Evolutionary conservation across 2,113 vertebrate species (phyloP).

Genomic region (Phaetusa simplex): DNA sequence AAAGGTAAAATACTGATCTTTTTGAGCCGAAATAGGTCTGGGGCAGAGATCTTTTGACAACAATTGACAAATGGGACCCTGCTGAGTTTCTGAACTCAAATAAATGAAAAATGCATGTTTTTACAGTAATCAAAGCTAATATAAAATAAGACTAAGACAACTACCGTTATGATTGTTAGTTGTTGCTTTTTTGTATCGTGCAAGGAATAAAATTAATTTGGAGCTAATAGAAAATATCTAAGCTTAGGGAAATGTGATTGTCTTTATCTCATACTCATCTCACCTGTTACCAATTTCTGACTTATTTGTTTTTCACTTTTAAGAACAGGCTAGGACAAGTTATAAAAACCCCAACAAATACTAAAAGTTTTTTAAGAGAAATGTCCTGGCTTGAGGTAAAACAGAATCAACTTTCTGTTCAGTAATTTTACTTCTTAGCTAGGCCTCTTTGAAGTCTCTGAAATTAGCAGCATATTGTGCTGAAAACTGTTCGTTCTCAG

Average conservation of each 20-base stretch:
- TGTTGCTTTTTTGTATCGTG: not conserved
- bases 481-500: too few relatives aligned
- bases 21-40: not conserved
- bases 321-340: not conserved
- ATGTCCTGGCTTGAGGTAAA: too few relatives aligned
- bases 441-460: too few relatives aligned
- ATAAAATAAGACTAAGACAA: not conserved
- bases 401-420: too few relatives aligned
- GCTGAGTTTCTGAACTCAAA: not conserved
- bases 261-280: not conserved
- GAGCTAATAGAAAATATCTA: not conserved
- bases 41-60: not conserved
- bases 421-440: too few relatives aligned
- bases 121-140: not conserved
- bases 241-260: not conserved
- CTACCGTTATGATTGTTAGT: not conserved
- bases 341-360: accelerated
- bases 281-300: not conserved
- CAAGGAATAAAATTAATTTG: not conserved
- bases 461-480: too few relatives aligned
- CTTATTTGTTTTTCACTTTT: not conserved
- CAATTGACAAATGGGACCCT: not conserved
- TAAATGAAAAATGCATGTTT: not conserved
- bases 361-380: not conserved
- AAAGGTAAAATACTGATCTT: not conserved